phyloP scores from a whole-genome alignment of 1,140 invertebrate species.

The Drosophila littoralis region DNA sequence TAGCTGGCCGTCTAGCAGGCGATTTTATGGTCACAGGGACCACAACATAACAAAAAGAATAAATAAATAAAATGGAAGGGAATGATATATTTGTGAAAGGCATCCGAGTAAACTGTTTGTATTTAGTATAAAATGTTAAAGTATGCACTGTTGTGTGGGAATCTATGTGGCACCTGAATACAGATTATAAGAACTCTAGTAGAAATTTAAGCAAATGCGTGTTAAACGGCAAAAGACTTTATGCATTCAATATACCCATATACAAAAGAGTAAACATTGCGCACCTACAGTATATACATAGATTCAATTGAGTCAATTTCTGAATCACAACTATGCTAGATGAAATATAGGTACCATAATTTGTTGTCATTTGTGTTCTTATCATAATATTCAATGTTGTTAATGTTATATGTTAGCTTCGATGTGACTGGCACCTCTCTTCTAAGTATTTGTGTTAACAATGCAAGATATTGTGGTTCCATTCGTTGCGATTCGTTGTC shows the following conservation, averaged over 20 bases:
- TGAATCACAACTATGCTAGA: background rate
- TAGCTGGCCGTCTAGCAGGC: constrained; percentile 38
- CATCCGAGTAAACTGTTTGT: constrained; percentile 1
- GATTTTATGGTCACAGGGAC: constrained; percentile 47
- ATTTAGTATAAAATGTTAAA: constrained; percentile 58
- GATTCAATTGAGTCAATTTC: constrained; percentile 10
- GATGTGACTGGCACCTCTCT: background rate
- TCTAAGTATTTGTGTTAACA: constrained; percentile 17
- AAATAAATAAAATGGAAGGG: constrained; percentile 1
- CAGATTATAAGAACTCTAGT: constrained; percentile 12
- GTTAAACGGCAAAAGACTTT: constrained; percentile 45
- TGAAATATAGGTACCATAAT: constrained; percentile 7
- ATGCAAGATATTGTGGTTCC: constrained; percentile 8
- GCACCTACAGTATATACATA: constrained; percentile 5
- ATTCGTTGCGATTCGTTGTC: constrained; percentile 25
- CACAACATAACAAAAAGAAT: constrained; percentile 24
- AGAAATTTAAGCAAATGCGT: constrained; percentile 30
- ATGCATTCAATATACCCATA: constrained; percentile 16
- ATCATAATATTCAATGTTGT: constrained; percentile 29
- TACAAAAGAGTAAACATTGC: background rate
- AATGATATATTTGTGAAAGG: background rate
- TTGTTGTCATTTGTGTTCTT: background rate
- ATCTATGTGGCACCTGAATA: constrained; percentile 59
- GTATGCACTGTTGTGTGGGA: constrained; percentile 58
- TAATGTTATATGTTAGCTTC: constrained; percentile 20